Evolutionary conservation across 2,888 invertebrate genomes (phyloP), one percentile per base, ranked within the genome.

Genomic region (Cephus pulcher): DNA sequence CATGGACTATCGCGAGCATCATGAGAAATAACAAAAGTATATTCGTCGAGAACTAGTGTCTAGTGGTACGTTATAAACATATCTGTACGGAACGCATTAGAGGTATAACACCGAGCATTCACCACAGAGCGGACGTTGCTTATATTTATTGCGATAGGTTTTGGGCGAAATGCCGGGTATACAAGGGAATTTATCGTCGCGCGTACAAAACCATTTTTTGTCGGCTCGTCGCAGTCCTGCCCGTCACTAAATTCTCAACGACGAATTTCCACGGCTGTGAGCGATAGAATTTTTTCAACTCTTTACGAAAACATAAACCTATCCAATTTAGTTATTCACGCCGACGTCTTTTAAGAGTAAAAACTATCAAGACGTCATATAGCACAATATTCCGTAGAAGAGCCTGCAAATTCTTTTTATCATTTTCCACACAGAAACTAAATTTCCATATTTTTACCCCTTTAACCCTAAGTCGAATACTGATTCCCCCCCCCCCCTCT

Each of bases 121-220:
- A 76, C 79, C 81, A 77, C 78, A 69, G 76, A 75, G 71, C 80
- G 80, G 74, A 79, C 79, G 80, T 73, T 81, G 78, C 79, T 80
- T 86, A 86, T 91, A 91, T 90, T 90, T 91, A 91, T 90, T 89
- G 90, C 90, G 88, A 90, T 90, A 89, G 90, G 88, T 90, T 90
- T 89, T 86, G 86, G 84, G 86, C 85, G 87, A 89, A 90, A 88
- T 87, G 81, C 83, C 79, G 86, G 87, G 83, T 84, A 80, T 40
- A 80, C 85, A 82, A 80, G 82, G 81, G 86, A 90, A 90, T 90
- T 90, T 90, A 90, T 90, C 83, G 88, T 85, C 78, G 79, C 82
- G 80, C 83, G 81, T 83, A 85, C 87, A 89, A 86, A 85, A 85
- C 82, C 81, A 81, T 81, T 80, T 79, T 70, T 34, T 56, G 34